These are phyloP conservation scores for Pachymerium ferrugineum DNA, from an alignment of 2,888 invertebrate species.

Conservation along the genomic window DNA sequence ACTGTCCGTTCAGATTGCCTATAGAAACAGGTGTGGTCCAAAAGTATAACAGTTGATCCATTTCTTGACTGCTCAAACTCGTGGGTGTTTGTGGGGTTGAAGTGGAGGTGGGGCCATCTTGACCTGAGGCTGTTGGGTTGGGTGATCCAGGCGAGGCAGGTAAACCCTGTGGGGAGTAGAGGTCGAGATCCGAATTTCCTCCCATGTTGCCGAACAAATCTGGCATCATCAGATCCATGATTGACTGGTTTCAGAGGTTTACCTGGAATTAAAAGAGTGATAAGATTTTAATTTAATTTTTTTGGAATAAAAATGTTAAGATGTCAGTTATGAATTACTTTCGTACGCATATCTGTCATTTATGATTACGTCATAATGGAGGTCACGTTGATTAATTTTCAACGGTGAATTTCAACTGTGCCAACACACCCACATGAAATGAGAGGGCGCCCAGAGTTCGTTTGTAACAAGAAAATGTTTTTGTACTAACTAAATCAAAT, in stretches of 20 bases:
- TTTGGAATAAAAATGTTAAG: no score
- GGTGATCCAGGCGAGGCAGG: slow-evolving; percentile 23
- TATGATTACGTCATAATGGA: background rate
- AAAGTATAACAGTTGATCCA: slow-evolving; percentile 31
- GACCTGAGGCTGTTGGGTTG: slow-evolving; percentile 20
- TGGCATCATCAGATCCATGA: slow-evolving; percentile 31
- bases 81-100: slow-evolving; percentile 23
- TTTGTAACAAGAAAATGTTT: background rate
- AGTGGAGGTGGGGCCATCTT: background rate
- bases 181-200: slow-evolving; percentile 23
- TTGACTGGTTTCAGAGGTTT: background rate
- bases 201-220: slow-evolving; percentile 29
- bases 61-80: slow-evolving; percentile 12
- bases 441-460: background rate
- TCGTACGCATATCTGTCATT: no score
- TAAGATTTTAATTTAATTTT: no score
- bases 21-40: slow-evolving; percentile 29
- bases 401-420: background rate
- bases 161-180: slow-evolving; percentile 16
- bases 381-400: slow-evolving; percentile 3
- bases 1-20: background rate
- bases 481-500: background rate
- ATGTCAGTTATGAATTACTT: no score
- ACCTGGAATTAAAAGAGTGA: background rate
- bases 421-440: background rate